Evolutionary conservation across 1,140 invertebrate genomes (phyloP).

Genomic region (Aphelinus certus): DNA sequence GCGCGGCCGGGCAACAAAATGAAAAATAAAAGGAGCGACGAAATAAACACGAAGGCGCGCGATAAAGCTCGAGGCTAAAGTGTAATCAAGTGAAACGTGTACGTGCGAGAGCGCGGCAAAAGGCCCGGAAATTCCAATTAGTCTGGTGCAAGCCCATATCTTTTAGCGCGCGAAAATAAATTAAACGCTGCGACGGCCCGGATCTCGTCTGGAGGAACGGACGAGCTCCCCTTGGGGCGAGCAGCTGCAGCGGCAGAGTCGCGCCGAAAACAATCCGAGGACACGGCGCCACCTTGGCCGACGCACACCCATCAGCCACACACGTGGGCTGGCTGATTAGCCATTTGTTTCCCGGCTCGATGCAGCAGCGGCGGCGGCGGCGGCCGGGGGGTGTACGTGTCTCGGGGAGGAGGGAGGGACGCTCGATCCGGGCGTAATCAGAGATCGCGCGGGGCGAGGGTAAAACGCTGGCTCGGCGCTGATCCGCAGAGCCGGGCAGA

Average conservation of each 20-base stretch:
- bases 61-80: not conserved
- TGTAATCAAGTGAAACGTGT: constrained; percentile 16
- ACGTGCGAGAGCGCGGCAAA: not conserved
- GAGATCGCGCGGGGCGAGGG: constrained; percentile 7
- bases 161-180: not conserved
- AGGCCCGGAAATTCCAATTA: not conserved
- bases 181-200: not conserved
- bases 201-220: too few relatives aligned
- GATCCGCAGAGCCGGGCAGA: not conserved
- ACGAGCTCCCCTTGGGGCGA: too few relatives aligned
- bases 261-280: too few relatives aligned
- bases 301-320: not conserved
- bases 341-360: constrained; percentile 62
- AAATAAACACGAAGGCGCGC: not conserved
- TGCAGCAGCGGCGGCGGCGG: not conserved
- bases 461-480: too few relatives aligned
- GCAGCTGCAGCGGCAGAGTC: too few relatives aligned
- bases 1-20: too few relatives aligned
- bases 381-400: too few relatives aligned
- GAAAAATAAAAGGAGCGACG: too few relatives aligned
- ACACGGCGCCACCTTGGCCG: not conserved
- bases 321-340: constrained; percentile 53
- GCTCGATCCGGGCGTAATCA: too few relatives aligned
- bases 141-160: not conserved
- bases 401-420: too few relatives aligned